Evolutionary conservation across 1,140 invertebrate genomes (phyloP).

Genomic region (Drosophila busckii): DNA sequence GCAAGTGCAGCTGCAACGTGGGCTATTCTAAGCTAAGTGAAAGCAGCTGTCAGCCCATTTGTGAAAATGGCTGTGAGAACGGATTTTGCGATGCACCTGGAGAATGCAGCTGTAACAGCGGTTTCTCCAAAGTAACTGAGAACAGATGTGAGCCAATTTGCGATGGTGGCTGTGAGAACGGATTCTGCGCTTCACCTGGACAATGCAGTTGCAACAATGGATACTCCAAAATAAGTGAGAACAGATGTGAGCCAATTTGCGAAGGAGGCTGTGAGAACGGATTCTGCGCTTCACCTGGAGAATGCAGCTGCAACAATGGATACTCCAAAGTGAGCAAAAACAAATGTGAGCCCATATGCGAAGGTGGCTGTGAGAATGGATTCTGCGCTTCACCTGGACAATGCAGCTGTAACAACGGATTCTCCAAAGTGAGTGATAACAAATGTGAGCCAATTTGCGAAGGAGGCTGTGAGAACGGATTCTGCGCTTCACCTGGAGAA

Average conservation of each 20-base stretch:
- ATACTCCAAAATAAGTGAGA: background rate
- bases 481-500: slow-evolving; percentile 11
- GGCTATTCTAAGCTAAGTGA: slow-evolving; percentile 6
- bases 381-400: slow-evolving; percentile 10
- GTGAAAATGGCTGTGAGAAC: slow-evolving; percentile 5
- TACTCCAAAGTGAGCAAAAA: background rate
- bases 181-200: slow-evolving; percentile 2
- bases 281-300: slow-evolving; percentile 1
- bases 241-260: slow-evolving; percentile 9
- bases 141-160: slow-evolving; percentile 6
- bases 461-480: slow-evolving; percentile 26
- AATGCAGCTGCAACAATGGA: slow-evolving; percentile 14
- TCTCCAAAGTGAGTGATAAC: background rate
- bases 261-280: slow-evolving; percentile 13
- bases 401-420: slow-evolving; percentile 10
- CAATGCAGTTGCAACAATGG: slow-evolving; percentile 4
- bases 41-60: background rate
- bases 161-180: slow-evolving; percentile 9
- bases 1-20: slow-evolving; percentile 7
- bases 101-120: background rate
- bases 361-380: slow-evolving; percentile 8
- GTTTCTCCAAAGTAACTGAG: background rate
- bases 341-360: slow-evolving; percentile 3
- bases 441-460: slow-evolving; percentile 15
- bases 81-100: slow-evolving; percentile 1